phyloP scores from a whole-genome alignment of 2,797 vertebrate genomes.

The Liasis olivaceus region DNA sequence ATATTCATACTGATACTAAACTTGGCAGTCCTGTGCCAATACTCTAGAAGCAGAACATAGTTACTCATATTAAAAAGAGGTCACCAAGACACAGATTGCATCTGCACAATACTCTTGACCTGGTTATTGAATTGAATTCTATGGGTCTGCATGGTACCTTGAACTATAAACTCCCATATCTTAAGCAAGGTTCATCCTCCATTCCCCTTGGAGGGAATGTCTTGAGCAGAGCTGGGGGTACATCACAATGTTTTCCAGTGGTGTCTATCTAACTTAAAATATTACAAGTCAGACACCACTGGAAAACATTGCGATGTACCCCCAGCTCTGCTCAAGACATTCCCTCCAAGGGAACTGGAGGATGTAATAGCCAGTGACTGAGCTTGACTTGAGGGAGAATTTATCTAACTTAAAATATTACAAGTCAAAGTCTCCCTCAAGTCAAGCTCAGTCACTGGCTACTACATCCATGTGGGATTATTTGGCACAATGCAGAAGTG shows the following conservation, averaged over 20 bases:
- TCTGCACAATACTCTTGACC: background rate
- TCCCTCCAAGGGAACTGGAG: background rate
- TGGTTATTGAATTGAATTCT: background rate
- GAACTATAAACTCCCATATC: background rate
- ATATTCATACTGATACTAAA: background rate
- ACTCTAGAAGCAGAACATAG: background rate
- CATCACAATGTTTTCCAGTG: background rate
- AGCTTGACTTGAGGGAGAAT: no score
- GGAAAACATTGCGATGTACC: background rate
- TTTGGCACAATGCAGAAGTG: background rate
- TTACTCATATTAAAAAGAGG: background rate
- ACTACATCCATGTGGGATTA: background rate
- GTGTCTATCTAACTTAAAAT: background rate
- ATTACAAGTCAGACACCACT: background rate
- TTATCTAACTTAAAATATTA: no score
- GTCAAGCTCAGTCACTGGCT: background rate
- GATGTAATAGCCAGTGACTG: no score
- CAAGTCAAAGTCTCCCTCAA: no score
- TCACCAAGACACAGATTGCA: background rate
- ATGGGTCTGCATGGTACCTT: background rate
- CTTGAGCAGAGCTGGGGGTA: background rate
- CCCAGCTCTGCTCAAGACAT: background rate
- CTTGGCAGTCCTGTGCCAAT: background rate
- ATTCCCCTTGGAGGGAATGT: background rate
- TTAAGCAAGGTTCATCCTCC: background rate